Base-by-base conservation (phyloP, 2,113 vertebrate species). In the Hymenochirus boettgeri region DNA sequence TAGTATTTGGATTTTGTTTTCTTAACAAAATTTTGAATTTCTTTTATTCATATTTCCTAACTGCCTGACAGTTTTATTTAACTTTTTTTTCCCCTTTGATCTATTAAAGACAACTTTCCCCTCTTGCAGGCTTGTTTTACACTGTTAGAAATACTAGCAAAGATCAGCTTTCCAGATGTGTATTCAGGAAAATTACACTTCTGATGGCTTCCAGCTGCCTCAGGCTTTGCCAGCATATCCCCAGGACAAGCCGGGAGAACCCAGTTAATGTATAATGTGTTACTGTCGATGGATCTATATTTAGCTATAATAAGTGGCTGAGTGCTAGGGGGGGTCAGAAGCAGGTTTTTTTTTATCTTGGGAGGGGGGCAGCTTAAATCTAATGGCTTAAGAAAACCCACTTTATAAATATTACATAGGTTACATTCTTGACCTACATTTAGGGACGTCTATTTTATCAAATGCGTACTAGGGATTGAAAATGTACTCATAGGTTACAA, bases 141-240 rank as follows among this genome's bases (percentile, higher is more conserved):
- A 37, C 48, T 52, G 64, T 42, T 59, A 27, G 46, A 67, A 66
- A 86, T 85, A 80, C 77, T 82, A 79, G 78, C 70, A 56, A 54
- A 83, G 89, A 91, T 89, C 86, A 90, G 85, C 89, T 91, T 92
- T 89, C 90, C 90, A 93, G 90, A 93, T 93, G 91, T 91, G 88
- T 88, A 90, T 87, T 91, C 90, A 91, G 91, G 90, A 86, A 93
- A 94, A 96, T 96, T 97, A 92, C 89, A 85, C 88, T 88, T 85
- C 70, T 93, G 94, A 98, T 98, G 89, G 89, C 87, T 97, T 97
- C 92, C 96, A 98, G 96, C 94, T 96, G 94, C 87, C 84, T 82
- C 78, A 82, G 73, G 46, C 60, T 76, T 71, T 90, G 93, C 93
- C 95, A 95, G 78, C 72, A 81, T 88, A 84, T 85, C 83, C 91